These are phyloP conservation scores for Petaurus breviceps DNA, from an alignment of 2,113 vertebrate genomes.

Conservation along the genomic window DNA sequence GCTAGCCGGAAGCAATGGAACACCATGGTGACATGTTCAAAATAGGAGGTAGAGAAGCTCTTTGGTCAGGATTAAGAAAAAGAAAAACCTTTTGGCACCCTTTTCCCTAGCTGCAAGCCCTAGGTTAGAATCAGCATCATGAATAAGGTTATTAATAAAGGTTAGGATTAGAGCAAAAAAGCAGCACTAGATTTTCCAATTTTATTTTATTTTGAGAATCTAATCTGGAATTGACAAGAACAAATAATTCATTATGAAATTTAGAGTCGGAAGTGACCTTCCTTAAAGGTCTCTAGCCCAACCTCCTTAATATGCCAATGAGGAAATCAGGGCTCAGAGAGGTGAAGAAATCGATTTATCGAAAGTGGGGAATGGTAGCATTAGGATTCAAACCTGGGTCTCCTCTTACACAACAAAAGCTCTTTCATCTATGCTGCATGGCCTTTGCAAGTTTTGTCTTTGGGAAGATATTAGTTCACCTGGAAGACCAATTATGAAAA, in stretches of 20 bases:
- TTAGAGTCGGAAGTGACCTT: neutral
- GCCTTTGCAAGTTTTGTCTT: neutral
- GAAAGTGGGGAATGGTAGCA: neutral
- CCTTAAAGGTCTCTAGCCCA: neutral
- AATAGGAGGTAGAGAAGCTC: neutral
- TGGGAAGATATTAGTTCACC: neutral
- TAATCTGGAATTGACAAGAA: neutral
- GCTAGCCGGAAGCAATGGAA: neutral
- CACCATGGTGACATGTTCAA: neutral
- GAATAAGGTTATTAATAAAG: neutral
- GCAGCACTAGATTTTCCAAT: neutral
- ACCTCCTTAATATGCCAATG: neutral
- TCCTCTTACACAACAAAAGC: neutral
- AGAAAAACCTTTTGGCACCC: neutral
- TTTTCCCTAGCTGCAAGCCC: neutral
- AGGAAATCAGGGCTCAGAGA: neutral
- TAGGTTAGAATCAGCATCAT: neutral
- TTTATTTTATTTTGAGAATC: neutral
- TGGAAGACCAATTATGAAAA: neutral
- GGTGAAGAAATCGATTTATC: neutral
- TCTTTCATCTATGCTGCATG: neutral
- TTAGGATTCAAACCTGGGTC: neutral
- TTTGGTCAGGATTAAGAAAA: neutral
- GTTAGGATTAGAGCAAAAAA: neutral
- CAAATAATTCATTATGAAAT: neutral